Conservation (phyloP, 1,140 invertebrate species). For the Drosophila ironensis region DNA sequence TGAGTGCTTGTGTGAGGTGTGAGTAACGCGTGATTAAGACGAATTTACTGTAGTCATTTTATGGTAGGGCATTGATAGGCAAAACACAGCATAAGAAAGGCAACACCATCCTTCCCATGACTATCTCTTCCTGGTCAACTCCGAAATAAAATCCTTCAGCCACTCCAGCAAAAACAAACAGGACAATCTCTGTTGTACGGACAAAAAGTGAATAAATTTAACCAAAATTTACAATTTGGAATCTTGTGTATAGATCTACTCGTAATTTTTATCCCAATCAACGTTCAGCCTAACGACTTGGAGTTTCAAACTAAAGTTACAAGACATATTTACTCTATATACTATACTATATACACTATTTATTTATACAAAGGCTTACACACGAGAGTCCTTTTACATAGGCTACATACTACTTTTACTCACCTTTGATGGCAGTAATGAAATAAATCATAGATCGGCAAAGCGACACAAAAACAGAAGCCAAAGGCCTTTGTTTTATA, state of each 20-base stretch:
- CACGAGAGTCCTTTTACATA: constrained; percentile 39
- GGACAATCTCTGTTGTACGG: constrained; percentile 69
- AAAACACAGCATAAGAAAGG: constrained; percentile 29
- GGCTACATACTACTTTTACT: constrained; percentile 22
- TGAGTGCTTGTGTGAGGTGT: constrained; percentile 26
- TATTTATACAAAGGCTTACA: constrained; percentile 44
- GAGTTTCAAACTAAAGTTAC: constrained; percentile 67
- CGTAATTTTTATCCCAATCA: constrained; percentile 35
- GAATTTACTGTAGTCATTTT: constrained; percentile 75
- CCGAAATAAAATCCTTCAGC: constrained; percentile 29
- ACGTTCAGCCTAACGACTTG: constrained; percentile 50
- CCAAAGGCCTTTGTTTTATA: constrained; percentile 3
- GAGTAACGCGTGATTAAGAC: constrained; percentile 72
- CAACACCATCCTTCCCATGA: constrained; percentile 5
- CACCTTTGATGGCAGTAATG: constrained; percentile 15
- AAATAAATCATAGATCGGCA: constrained; percentile 8
- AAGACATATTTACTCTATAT: constrained; percentile 31
- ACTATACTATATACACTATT: constrained; percentile 22
- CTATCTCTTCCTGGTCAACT: constrained; percentile 1
- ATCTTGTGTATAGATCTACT: constrained; percentile 46
- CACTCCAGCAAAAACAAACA: constrained; percentile 46
- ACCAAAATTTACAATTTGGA: constrained; percentile 36
- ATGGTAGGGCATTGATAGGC: constrained; percentile 39
- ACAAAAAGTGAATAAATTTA: constrained; percentile 42
- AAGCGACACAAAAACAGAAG: no score